phyloP scores from a whole-genome alignment of 2,888 invertebrate genomes.

The Cephonodes hylas region DNA sequence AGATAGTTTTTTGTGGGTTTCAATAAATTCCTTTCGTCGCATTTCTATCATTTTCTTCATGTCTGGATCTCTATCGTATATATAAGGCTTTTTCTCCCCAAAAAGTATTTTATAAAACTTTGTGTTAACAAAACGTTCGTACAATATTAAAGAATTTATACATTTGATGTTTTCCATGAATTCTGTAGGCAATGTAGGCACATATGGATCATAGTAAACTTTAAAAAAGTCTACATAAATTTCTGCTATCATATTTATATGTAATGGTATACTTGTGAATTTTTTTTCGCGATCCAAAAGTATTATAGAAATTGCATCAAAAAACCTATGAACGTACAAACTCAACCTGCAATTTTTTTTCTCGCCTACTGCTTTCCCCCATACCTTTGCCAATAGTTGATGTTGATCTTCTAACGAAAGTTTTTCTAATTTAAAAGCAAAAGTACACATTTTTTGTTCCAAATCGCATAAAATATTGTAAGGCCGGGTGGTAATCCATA shows the following conservation, averaged over 20 bases:
- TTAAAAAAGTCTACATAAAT: slow-evolving; percentile 21
- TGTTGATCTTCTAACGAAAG: slow-evolving; percentile 20
- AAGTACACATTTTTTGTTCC: slow-evolving; percentile 24
- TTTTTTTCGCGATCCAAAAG: slow-evolving; percentile 10
- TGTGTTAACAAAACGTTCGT: slow-evolving; percentile 22
- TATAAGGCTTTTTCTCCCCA: slow-evolving; percentile 25
- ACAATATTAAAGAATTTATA: slow-evolving; percentile 18
- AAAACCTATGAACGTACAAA: background rate
- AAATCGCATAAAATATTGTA: slow-evolving; percentile 24
- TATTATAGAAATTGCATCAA: background rate
- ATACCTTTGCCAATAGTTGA: slow-evolving; percentile 19
- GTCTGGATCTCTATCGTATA: slow-evolving; percentile 24
- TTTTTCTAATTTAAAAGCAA: slow-evolving; percentile 25
- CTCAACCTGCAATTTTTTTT: background rate
- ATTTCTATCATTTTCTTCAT: slow-evolving; percentile 23
- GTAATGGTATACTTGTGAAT: slow-evolving; percentile 27
- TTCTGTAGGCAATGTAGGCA: background rate
- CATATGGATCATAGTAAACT: background rate
- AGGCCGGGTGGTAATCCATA: slow-evolving; percentile 31
- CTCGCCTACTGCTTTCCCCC: slow-evolving; percentile 14
- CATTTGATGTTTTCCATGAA: slow-evolving; percentile 9
- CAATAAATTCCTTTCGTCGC: slow-evolving; percentile 18
- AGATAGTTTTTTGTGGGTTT: slow-evolving; percentile 21
- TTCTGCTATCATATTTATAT: slow-evolving; percentile 28
- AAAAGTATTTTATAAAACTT: slow-evolving; percentile 29